A percentile compares a stretch with the other conserved stretches of the same genome.
Evolutionary conservation across 2,797 vertebrate genomes (phyloP).

Genomic region (Eulemur rubriventer): DNA sequence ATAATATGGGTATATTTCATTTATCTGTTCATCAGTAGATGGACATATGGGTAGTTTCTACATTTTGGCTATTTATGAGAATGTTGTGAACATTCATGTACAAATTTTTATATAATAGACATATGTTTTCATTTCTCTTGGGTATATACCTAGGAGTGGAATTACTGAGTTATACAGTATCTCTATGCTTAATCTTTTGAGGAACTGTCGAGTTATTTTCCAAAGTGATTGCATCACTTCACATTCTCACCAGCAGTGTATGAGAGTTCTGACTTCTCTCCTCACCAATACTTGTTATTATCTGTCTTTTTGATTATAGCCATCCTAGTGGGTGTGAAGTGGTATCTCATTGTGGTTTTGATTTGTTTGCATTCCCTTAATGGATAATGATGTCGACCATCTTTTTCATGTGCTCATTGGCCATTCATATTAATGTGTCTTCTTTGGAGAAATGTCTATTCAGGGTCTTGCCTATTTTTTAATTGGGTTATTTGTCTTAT

Average conservation of each 20-base stretch:
- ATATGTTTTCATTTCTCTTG: neutral
- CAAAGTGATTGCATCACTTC: neutral
- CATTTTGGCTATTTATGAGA: neutral
- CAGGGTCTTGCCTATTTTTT: neutral
- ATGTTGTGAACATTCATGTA: neutral
- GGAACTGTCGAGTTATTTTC: neutral
- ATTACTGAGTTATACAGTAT: neutral
- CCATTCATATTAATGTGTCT: neutral
- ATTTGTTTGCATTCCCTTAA: neutral
- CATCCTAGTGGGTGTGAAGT: neutral
- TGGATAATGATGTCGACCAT: neutral
- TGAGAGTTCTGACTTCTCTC: neutral
- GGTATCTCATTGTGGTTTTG: neutral
- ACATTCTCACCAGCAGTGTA: neutral
- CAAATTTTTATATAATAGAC: neutral
- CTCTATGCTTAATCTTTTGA: neutral
- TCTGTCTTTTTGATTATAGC: neutral
- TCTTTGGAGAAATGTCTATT: constrained; percentile 5
- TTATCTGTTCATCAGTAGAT: neutral
- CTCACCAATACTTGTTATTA: neutral
- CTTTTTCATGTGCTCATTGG: neutral
- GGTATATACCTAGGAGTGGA: neutral
- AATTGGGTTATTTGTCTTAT: neutral
- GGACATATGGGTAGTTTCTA: neutral
- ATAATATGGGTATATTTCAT: neutral